Evolutionary conservation across 1,140 invertebrate genomes (phyloP), one percentile per base, ranked within the genome.

Genomic region (Physella acuta): DNA sequence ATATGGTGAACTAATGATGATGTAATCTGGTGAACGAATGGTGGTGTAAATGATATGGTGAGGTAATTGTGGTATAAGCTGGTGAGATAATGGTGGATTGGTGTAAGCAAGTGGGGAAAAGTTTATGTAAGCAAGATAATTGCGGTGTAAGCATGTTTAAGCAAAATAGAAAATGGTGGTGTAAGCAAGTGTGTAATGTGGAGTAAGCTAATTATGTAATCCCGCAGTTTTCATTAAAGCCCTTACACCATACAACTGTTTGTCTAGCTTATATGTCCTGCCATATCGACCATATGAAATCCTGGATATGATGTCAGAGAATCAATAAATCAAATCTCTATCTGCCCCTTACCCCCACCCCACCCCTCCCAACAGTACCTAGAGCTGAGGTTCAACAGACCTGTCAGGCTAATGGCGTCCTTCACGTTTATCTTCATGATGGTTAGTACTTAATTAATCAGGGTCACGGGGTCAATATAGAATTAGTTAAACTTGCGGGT

Each of bases 351-450:
- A 60, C 56, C n/a, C n/a, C n/a, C n/a, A n/a, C n/a, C n/a, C n/a
- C n/a, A n/a, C 88, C 88, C 75, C 3, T 4, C 16, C 28, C 20
- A 31, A 31, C 82, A 93, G 88, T 97, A 97, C 81, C 87, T 97
- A 77, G 93, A 95, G 59, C 71, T 75, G 52, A 71, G 82, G n/a
- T 84, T 83, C 62, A 73, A 73, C 37, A 76, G 75, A 67, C 55
- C 75, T 20, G 70, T 81, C n/a, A 71, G 80, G 59, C 70, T 78
- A n/a, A 49, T 77, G 16, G 79, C 72, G 14, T 76, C 75, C 31
- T 28, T 76, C 16, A 70, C 75, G 1, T 84, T 82, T 68, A 78
- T 80, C 30, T 17, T 82, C 16, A 78, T 82, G 59, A 82, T 79
- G 79, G 90, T 94, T 80, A 81, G 80, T 2, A 37, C 26, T n/a